A percentile compares a stretch with the other conserved stretches of the same genome.
These are phyloP conservation scores for Ophion obscuratus DNA, from an alignment of 2,888 invertebrate species.

Conservation along the genomic window DNA sequence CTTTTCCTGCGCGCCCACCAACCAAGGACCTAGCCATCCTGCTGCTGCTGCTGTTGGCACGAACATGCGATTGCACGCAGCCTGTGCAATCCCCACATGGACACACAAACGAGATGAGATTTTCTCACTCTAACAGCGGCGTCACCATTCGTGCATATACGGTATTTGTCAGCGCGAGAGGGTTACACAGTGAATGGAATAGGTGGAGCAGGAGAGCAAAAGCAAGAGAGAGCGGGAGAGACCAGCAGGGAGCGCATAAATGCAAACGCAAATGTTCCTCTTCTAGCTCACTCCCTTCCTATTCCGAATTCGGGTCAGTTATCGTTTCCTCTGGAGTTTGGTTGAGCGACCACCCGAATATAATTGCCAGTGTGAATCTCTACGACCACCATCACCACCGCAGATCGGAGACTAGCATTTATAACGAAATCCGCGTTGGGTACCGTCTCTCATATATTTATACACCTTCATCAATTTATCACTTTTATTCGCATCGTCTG, in stretches of 20 bases:
- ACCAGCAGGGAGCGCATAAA: constrained; percentile 65
- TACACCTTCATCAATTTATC: not conserved
- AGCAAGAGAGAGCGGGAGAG: constrained; percentile 12
- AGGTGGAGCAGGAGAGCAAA: constrained; percentile 27
- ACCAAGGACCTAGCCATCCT: not conserved
- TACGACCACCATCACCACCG: constrained; percentile 53
- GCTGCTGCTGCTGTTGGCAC: constrained; percentile 43
- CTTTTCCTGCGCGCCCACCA: not conserved
- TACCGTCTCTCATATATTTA: not conserved
- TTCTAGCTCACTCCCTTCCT: constrained; percentile 13
- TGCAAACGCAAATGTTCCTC: constrained; percentile 65
- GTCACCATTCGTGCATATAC: constrained; percentile 56
- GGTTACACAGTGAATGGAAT: constrained; percentile 49
- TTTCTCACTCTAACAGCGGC: constrained; percentile 34
- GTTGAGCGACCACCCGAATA: constrained; percentile 60
- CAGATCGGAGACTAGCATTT: constrained; percentile 28
- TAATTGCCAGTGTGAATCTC: constrained; percentile 65
- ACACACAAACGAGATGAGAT: constrained; percentile 26
- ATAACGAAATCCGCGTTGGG: constrained; percentile 22
- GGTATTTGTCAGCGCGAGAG: constrained; percentile 61
- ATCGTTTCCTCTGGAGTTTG: constrained; percentile 74
- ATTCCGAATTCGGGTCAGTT: constrained; percentile 78
- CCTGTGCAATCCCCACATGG: constrained; percentile 46
- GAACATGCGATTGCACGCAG: constrained; percentile 64
- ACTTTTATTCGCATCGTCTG: not conserved